Conservation (phyloP, 2,888 invertebrate genomes). For the Masnerella sp. region DNA sequence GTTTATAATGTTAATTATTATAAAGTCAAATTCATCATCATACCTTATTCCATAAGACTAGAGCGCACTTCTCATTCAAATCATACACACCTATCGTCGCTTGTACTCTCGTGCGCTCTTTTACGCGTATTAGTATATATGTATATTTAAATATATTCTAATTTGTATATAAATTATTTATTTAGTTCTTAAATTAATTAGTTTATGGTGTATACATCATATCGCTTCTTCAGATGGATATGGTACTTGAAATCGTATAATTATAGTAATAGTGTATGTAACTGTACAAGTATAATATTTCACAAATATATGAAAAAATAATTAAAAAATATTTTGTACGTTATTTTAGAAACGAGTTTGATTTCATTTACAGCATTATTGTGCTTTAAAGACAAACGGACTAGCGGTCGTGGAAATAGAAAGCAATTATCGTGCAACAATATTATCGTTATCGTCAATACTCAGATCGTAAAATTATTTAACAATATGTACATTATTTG, state of each 20-base stretch:
- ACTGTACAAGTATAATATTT: constrained; percentile 54
- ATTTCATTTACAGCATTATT: constrained; percentile 25
- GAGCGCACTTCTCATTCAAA: constrained; percentile 57
- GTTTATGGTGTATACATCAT: constrained; percentile 36
- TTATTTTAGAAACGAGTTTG: constrained; percentile 46
- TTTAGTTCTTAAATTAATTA: constrained; percentile 53
- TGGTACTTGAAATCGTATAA: constrained; percentile 43
- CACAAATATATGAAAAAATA: constrained; percentile 53
- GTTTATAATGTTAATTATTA: constrained; percentile 64
- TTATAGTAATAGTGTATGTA: constrained; percentile 44
- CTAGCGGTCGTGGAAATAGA: too few relatives aligned
- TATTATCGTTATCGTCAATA: background rate
- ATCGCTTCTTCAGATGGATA: constrained; percentile 43
- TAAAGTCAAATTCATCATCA: constrained; percentile 61
- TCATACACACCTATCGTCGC: constrained; percentile 45
- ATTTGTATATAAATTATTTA: constrained; percentile 57
- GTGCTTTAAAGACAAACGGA: too few relatives aligned
- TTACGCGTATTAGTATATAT: constrained; percentile 44
- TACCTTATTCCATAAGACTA: constrained; percentile 57
- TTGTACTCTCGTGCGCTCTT: constrained; percentile 55
- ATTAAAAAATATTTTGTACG: constrained; percentile 55
- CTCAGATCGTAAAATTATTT: background rate
- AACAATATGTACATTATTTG: constrained; percentile 23
- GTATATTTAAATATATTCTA: constrained; percentile 56
- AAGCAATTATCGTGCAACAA: too few relatives aligned